These are phyloP conservation scores for Agrotis exclamationis DNA, from an alignment of 2,888 invertebrate species.

Conservation along the genomic window DNA sequence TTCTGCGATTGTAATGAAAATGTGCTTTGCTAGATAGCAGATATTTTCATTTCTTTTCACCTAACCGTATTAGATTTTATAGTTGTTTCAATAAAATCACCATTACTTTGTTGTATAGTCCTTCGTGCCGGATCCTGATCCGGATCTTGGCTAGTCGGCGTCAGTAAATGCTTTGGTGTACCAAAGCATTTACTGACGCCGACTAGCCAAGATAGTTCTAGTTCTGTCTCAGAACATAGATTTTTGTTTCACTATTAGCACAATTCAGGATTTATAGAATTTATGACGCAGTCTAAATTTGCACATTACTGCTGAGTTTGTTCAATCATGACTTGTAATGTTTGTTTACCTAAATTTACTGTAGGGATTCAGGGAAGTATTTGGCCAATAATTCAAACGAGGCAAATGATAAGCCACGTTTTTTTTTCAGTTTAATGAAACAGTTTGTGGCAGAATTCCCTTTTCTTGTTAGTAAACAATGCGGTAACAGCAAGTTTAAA, in stretches of 20 bases:
- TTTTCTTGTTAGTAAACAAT: conserved; percentile 51
- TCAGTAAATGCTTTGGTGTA: too few relatives aligned
- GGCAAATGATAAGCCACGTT: conserved; percentile 21
- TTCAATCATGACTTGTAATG: conserved; percentile 6
- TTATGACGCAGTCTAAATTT: conserved; percentile 8
- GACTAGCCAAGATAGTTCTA: background rate
- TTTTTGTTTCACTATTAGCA: conserved; percentile 1
- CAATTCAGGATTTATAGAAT: conserved; percentile 17
- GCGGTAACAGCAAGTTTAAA: conserved; percentile 36
- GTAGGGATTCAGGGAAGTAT: background rate
- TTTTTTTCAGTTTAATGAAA: conserved; percentile 18
- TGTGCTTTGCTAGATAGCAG: background rate
- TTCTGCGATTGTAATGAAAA: background rate
- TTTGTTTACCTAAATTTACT: conserved; percentile 23
- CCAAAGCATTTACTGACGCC: background rate
- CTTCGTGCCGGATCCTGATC: background rate
- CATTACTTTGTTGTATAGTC: background rate
- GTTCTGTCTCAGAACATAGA: background rate
- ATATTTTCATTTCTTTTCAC: background rate
- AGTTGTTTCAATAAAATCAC: background rate
- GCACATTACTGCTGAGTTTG: conserved; percentile 10
- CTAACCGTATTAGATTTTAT: background rate
- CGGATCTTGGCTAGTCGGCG: too few relatives aligned
- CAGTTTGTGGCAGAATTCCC: conserved; percentile 29
- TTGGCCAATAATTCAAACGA: conserved; percentile 7